Percentiles rank a stretch among this genome's conserved stretches.
Conservation (phyloP, 2,888 invertebrate species). For the Rhorus exstirpatorius region DNA sequence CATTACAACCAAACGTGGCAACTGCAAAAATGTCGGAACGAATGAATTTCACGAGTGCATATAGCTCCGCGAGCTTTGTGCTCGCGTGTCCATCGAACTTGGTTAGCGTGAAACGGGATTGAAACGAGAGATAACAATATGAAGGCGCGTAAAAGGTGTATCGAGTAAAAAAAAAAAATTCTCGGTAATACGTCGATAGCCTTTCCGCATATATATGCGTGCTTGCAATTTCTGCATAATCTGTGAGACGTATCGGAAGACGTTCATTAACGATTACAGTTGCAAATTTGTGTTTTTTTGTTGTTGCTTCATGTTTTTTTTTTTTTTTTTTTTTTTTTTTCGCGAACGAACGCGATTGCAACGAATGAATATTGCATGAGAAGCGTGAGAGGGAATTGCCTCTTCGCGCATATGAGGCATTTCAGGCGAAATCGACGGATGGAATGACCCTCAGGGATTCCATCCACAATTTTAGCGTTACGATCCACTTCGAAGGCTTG, state of each 20-base stretch:
- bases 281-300: conserved; percentile 55
- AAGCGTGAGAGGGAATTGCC: conserved; percentile 53
- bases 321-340: conserved; percentile 56
- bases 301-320: background rate
- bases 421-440: conserved; percentile 6
- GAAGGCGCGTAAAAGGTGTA: background rate
- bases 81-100: conserved; percentile 11
- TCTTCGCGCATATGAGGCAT: background rate
- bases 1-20: no score
- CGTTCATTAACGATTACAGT: conserved; percentile 76
- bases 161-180: conserved; percentile 17
- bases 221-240: conserved; percentile 52
- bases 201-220: conserved; percentile 11
- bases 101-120: conserved; percentile 18
- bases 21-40: background rate
- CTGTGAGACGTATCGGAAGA: conserved; percentile 28
- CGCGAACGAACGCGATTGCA: conserved; percentile 65
- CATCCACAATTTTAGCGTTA: no score
- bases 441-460: no score
- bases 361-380: conserved; percentile 79
- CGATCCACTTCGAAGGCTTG: no score
- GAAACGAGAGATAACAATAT: conserved; percentile 8
- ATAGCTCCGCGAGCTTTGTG: conserved; percentile 2
- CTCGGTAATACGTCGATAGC: conserved; percentile 4
- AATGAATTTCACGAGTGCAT: conserved; percentile 14